Evolutionary conservation across 1,140 invertebrate genomes (phyloP).

Genomic region (Drosophila ohnishii): DNA sequence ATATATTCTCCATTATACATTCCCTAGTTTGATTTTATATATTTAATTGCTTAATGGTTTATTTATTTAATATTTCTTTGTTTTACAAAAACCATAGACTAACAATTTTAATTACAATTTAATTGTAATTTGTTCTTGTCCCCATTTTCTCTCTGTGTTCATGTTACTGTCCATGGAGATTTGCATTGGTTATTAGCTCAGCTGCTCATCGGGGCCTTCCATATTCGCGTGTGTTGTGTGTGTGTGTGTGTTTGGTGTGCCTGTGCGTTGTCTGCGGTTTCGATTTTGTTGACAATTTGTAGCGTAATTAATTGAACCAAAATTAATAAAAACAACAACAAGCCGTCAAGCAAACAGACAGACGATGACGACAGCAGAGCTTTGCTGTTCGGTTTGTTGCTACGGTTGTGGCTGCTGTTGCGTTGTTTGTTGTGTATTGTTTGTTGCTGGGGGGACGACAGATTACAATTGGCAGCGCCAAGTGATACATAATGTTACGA

Average conservation of each 20-base stretch:
- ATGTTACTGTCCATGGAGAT: conserved; percentile 65
- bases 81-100: not conserved
- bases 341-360: conserved; percentile 13
- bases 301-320: conserved; percentile 74
- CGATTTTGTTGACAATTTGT: conserved; percentile 77
- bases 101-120: not conserved
- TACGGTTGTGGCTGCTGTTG: conserved; percentile 11
- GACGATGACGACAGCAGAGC: conserved; percentile 60
- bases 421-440: conserved; percentile 14
- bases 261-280: conserved; percentile 52
- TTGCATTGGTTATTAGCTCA: conserved; percentile 73
- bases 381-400: conserved; percentile 18
- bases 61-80: not conserved
- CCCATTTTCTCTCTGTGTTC: not conserved
- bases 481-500: conserved; percentile 74
- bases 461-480: conserved; percentile 69
- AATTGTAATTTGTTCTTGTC: not conserved
- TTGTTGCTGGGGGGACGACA: conserved; percentile 26
- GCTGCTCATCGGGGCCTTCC: conserved; percentile 40
- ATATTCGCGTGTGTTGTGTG: conserved; percentile 1
- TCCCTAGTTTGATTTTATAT: too few relatives aligned
- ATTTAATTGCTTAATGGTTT: too few relatives aligned
- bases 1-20: too few relatives aligned
- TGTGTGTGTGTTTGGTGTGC: not conserved
- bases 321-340: conserved; percentile 74